phyloP scores from a whole-genome alignment of 2,113 vertebrate genomes.

The Collichthys lucidus region DNA sequence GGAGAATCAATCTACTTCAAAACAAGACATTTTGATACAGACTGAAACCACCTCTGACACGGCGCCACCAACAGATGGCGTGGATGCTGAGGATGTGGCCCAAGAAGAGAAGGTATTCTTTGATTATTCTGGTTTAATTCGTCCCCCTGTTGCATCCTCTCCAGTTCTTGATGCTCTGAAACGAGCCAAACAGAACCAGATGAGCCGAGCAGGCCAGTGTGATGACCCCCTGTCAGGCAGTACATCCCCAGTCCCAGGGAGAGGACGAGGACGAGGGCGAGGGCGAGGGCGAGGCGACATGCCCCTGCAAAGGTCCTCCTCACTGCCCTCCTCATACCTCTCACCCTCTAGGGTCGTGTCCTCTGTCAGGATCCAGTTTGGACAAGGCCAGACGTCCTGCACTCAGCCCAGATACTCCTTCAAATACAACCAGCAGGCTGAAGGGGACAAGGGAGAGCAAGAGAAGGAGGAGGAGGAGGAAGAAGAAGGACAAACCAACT shows the following conservation, averaged over 20 bases:
- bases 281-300: conserved; percentile 66
- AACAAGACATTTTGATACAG: conserved; percentile 1
- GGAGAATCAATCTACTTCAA: conserved; percentile 2
- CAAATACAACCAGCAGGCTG: conserved; percentile 80
- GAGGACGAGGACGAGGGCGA: conserved; percentile 61
- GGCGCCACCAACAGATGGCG: background rate
- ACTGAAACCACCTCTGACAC: background rate
- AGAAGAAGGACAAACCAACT: conserved; percentile 62
- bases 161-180: conserved; percentile 83
- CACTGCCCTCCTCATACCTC: conserved; percentile 89
- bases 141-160: conserved; percentile 55
- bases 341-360: conserved; percentile 91
- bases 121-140: background rate
- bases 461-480: conserved; percentile 61
- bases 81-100: background rate
- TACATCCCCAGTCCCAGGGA: conserved; percentile 45
- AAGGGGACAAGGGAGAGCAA: conserved; percentile 67
- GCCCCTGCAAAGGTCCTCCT: conserved; percentile 90
- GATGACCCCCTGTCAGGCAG: conserved; percentile 18
- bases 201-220: conserved; percentile 56
- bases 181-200: conserved; percentile 81
- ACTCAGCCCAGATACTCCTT: conserved; percentile 90
- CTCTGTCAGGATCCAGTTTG: conserved; percentile 91
- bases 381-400: conserved; percentile 85
- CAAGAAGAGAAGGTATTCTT: background rate